Evolutionary conservation across 2,113 vertebrate genomes (phyloP), one percentile per base, ranked within the genome.

Genomic region (Emydura subglobosa): DNA sequence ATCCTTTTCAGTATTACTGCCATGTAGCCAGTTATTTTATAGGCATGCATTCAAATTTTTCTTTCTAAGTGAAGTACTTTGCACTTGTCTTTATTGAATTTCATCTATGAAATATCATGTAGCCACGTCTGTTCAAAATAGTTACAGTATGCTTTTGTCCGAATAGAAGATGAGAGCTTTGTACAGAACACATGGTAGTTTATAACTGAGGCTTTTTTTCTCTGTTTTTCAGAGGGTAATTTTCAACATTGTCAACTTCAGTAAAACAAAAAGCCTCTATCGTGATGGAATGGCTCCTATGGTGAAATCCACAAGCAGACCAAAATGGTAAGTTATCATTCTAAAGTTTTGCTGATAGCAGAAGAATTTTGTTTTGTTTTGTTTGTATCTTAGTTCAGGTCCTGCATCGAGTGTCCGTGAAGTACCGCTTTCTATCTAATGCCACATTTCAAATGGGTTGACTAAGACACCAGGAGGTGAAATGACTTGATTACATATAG

Each of bases 181-280:
- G 0, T 79, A 61, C 49, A 82, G 90, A 82, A 10, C 51, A 17
- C 44, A 89, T 78, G 13, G 78, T 59, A 87, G 78, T 80, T 94
- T 95, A 72, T 76, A n/a, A 0, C 4, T 94, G 34, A 83, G 50
- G 1, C 55, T 25, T 91, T 72, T 39, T 55, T 57, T 57, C 47
- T 96, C 80, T 96, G 87, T 97, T 79, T 98, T 98, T 89, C 98
- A 99, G 99, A 99, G 99, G 93, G 99, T 99, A 44, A 99, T 99
- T 98, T 99, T 99, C 98, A 99, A 99, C 85, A 98, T 99, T 4
- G 99, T 99, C 94, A 99, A 99, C 99, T 99, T 99, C 98, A 99
- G 99, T 94, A 99, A 99, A 98, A 99, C 99, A 89, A 99, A 99
- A 98, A 99, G 99, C 96, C 98, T 99, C 88, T 99, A 99, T 61